Evolutionary conservation across 1,140 invertebrate genomes (phyloP).

Genomic region (Ectropis grisescens): DNA sequence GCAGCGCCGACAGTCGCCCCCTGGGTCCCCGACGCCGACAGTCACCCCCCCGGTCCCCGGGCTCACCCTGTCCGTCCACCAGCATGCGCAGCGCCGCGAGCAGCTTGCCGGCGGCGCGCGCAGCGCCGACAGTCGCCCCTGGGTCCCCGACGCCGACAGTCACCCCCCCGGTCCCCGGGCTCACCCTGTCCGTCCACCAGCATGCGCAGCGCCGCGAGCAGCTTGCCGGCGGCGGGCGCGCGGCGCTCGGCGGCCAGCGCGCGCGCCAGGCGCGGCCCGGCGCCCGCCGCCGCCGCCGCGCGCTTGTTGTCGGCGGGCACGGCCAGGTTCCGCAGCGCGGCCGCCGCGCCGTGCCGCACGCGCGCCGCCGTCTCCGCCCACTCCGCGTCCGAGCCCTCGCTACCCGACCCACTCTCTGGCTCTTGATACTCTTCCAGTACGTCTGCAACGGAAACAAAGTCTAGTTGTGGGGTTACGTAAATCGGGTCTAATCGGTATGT

Average conservation of each 20-base stretch:
- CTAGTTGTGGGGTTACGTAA: too few species aligned
- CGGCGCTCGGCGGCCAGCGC: slow-evolving; percentile 80
- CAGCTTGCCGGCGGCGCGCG: slow-evolving; percentile 84
- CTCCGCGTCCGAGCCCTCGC: slow-evolving; percentile 1
- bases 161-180: slow-evolving; percentile 5
- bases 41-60: slow-evolving; percentile 72
- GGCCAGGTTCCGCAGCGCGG: slow-evolving; percentile 85
- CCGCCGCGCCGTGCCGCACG: slow-evolving; percentile 86
- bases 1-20: slow-evolving; percentile 84
- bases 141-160: slow-evolving; percentile 88
- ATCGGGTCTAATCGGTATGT: too few species aligned
- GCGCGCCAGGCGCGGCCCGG: slow-evolving; percentile 72
- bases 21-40: slow-evolving; percentile 89
- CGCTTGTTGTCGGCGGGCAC: slow-evolving; percentile 86
- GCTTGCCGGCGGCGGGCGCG: slow-evolving; percentile 88
- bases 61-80: slow-evolving; percentile 39
- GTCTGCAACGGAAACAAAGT: slow-evolving; percentile 33
- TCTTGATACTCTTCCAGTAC: slow-evolving; percentile 40
- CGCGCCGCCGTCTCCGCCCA: slow-evolving; percentile 35
- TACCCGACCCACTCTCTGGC: slow-evolving; percentile 1
- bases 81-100: slow-evolving; percentile 89
- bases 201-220: slow-evolving; percentile 89
- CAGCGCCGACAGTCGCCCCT: slow-evolving; percentile 87
- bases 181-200: slow-evolving; percentile 64
- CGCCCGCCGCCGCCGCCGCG: slow-evolving; percentile 76